Conservation (phyloP, 2,888 invertebrate species). For the Stictocephala bisonia region DNA sequence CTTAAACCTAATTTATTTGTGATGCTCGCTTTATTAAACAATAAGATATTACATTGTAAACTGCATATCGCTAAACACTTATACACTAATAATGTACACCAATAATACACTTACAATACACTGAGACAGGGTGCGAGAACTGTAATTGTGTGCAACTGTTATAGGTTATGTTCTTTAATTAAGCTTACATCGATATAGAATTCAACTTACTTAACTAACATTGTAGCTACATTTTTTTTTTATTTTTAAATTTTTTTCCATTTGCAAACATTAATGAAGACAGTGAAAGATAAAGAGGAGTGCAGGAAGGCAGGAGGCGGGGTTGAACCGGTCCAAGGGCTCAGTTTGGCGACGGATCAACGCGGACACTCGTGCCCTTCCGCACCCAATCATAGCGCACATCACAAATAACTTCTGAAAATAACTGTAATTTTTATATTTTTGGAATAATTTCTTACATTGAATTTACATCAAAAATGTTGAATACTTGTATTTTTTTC, state of each 20-base stretch:
- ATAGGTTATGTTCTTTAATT: conserved; percentile 17
- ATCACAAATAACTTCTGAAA: conserved; percentile 24
- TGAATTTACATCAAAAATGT: too few species aligned
- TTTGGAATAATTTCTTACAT: too few species aligned
- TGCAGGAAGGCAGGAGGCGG: conserved; percentile 9
- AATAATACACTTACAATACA: conserved; percentile 35
- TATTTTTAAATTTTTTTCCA: conserved; percentile 13
- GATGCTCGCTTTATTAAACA: conserved; percentile 23
- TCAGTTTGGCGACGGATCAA: conserved; percentile 24
- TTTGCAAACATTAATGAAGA: too few species aligned
- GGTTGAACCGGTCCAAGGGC: conserved; percentile 29
- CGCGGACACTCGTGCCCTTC: neutral
- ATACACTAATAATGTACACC: conserved; percentile 18
- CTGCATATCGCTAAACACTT: conserved; percentile 21
- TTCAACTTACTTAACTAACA: conserved; percentile 19
- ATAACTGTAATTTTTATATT: too few species aligned
- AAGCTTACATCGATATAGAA: conserved; percentile 35
- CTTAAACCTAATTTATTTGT: conserved; percentile 11
- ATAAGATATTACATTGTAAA: conserved; percentile 18
- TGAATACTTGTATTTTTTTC: too few species aligned
- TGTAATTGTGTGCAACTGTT: conserved; percentile 14
- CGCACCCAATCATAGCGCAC: conserved; percentile 32
- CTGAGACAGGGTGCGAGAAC: conserved; percentile 30
- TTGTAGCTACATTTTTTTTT: conserved; percentile 22
- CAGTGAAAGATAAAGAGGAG: too few species aligned